A percentile compares a stretch with the other conserved stretches of the same genome.
phyloP scores from a whole-genome alignment of 37 sponge, comb jelly and placozoan species.

The Diacarnus erythraeanus region DNA sequence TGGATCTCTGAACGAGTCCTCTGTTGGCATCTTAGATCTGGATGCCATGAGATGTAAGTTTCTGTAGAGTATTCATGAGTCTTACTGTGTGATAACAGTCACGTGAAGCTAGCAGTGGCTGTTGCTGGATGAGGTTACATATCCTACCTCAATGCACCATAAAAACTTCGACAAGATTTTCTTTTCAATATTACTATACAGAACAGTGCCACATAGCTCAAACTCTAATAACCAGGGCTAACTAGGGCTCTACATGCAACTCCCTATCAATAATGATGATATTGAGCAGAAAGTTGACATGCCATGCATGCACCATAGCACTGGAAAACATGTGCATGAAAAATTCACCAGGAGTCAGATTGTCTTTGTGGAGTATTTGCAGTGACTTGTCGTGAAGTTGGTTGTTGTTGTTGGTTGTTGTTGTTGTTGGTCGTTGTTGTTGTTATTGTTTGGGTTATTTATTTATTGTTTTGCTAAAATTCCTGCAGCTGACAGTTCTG shows the following conservation, averaged over 20 bases:
- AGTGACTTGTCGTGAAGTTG: no score
- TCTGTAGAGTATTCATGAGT: neutral
- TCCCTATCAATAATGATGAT: no score
- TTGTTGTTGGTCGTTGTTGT: neutral
- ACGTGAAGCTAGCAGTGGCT: neutral
- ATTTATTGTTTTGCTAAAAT: neutral
- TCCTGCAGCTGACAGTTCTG: slow-evolving; percentile 13
- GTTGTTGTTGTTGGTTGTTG: no score
- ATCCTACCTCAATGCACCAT: neutral
- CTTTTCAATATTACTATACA: neutral
- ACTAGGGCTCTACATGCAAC: no score
- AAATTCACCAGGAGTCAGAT: no score
- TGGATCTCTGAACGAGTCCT: slow-evolving; percentile 3
- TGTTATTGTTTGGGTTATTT: neutral
- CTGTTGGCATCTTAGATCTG: slow-evolving; percentile 50
- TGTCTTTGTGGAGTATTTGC: no score
- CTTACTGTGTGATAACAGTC: neutral
- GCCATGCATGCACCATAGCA: no score
- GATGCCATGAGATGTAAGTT: slow-evolving; percentile 45
- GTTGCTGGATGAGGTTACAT: neutral
- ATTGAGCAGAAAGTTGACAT: no score
- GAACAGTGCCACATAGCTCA: no score
- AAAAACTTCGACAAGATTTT: neutral
- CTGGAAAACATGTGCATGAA: no score
- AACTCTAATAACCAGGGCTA: no score